phyloP scores from a whole-genome alignment of 2,888 invertebrate genomes.

The Drosophila demipolita region DNA sequence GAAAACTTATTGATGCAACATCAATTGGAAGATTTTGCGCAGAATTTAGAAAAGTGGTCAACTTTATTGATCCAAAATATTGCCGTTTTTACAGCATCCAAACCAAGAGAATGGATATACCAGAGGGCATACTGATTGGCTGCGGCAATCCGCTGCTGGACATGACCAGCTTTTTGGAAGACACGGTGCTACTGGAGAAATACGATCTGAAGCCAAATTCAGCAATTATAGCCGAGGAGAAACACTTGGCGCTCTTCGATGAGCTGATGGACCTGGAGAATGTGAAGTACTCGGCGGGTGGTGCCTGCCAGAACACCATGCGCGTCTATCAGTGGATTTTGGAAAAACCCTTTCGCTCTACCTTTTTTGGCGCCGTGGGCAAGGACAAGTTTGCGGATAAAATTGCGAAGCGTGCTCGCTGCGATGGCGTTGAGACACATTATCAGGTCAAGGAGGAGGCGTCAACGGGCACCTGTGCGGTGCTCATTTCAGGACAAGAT shows the following conservation, averaged over 20 bases:
- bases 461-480: slow-evolving; percentile 65
- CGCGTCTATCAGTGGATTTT: slow-evolving; percentile 69
- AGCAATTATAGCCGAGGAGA: slow-evolving; percentile 65
- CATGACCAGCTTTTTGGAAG: slow-evolving; percentile 55
- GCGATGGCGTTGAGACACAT: slow-evolving; percentile 49
- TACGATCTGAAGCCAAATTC: slow-evolving; percentile 51
- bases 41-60: background rate
- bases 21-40: background rate
- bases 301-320: slow-evolving; percentile 68
- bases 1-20: background rate
- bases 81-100: background rate
- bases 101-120: slow-evolving; percentile 82
- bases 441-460: slow-evolving; percentile 52
- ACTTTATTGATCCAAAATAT: background rate
- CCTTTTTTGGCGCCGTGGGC: slow-evolving; percentile 60
- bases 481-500: slow-evolving; percentile 44
- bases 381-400: slow-evolving; percentile 60
- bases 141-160: slow-evolving; percentile 73
- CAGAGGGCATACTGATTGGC: slow-evolving; percentile 54
- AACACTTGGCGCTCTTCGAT: slow-evolving; percentile 59
- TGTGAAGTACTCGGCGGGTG: slow-evolving; percentile 61
- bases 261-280: slow-evolving; percentile 58
- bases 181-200: slow-evolving; percentile 58
- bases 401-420: slow-evolving; percentile 55
- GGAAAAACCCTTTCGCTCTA: slow-evolving; percentile 34